A percentile compares a stretch with the other conserved stretches of the same genome.
These are phyloP conservation scores for Eledone cirrhosa DNA, from an alignment of 2,888 invertebrate genomes.

Conservation along the genomic window DNA sequence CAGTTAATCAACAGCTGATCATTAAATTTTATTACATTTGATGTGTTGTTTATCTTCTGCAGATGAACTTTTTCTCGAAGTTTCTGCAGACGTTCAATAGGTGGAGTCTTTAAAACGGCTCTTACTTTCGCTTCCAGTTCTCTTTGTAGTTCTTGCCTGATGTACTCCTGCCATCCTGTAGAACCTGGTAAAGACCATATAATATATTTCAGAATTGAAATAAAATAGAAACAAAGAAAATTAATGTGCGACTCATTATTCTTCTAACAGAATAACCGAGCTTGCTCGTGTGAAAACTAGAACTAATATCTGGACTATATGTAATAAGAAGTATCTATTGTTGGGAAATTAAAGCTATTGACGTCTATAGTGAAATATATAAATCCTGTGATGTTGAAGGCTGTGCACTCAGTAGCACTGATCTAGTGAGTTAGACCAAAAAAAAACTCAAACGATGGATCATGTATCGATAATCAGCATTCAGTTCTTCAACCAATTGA, in stretches of 20 bases:
- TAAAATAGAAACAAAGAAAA: too few species aligned
- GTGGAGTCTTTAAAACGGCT: slow-evolving; percentile 64
- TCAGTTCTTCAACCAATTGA: background rate
- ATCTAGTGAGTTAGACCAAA: too few species aligned
- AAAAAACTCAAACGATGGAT: too few species aligned
- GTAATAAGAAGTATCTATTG: too few species aligned
- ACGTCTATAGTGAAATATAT: too few species aligned
- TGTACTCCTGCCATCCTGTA: slow-evolving; percentile 56
- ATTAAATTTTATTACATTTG: slow-evolving; percentile 49
- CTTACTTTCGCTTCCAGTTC: slow-evolving; percentile 61
- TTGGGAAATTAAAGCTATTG: too few species aligned
- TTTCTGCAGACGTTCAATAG: slow-evolving; percentile 47
- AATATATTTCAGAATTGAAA: background rate
- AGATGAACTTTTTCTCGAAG: slow-evolving; percentile 1
- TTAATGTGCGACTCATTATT: too few species aligned
- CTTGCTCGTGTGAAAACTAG: too few species aligned
- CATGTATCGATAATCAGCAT: background rate
- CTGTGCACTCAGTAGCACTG: too few species aligned
- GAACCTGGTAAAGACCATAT: slow-evolving; percentile 43
- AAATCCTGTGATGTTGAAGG: too few species aligned
- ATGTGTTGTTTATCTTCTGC: slow-evolving; percentile 33
- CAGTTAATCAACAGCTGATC: slow-evolving; percentile 53
- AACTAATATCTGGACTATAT: too few species aligned
- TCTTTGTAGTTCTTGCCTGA: slow-evolving; percentile 61
- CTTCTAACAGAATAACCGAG: too few species aligned